A percentile compares a stretch with the other conserved stretches of the same genome.
phyloP scores from a whole-genome alignment of 1,140 invertebrate species.

The Drosophila gunungcola region DNA sequence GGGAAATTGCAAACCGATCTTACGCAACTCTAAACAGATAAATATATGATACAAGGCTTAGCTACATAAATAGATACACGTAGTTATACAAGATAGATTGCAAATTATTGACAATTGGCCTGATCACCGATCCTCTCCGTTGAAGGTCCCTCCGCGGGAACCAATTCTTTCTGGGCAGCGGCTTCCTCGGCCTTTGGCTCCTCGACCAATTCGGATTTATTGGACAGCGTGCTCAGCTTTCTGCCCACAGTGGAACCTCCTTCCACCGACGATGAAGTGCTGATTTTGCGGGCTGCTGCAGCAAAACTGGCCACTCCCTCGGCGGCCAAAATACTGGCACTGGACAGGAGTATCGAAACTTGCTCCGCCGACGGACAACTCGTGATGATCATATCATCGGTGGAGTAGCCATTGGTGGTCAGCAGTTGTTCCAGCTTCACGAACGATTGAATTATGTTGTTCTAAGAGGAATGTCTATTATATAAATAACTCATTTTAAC shows the following conservation, averaged over 20 bases:
- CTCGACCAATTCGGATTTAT: conserved; percentile 33
- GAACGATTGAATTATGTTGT: conserved; percentile 94
- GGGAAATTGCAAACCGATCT: conserved; percentile 21
- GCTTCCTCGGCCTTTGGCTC: conserved; percentile 30
- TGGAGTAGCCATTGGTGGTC: conserved; percentile 89
- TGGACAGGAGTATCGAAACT: conserved; percentile 94
- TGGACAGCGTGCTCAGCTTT: conserved; percentile 61
- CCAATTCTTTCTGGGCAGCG: conserved; percentile 13
- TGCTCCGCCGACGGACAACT: conserved; percentile 96
- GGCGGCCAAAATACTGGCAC: conserved; percentile 87
- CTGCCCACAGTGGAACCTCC: conserved; percentile 23
- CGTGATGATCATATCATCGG: conserved; percentile 93
- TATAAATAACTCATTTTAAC: no score
- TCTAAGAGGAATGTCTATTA: conserved; percentile 86
- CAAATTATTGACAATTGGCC: conserved; percentile 29
- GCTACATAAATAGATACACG: conserved; percentile 57
- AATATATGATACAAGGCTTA: conserved; percentile 52
- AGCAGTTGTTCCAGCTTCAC: conserved; percentile 93
- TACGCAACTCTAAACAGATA: conserved; percentile 20
- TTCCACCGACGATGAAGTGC: conserved; percentile 67
- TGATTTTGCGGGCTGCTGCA: conserved; percentile 71
- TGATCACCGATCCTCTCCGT: conserved; percentile 20
- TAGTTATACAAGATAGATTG: conserved; percentile 45
- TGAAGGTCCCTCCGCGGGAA: conserved; percentile 4
- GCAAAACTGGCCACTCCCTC: conserved; percentile 78